Evolutionary conservation across 2,113 vertebrate genomes (phyloP).

Genomic region (Brienomyrus longianalis): DNA sequence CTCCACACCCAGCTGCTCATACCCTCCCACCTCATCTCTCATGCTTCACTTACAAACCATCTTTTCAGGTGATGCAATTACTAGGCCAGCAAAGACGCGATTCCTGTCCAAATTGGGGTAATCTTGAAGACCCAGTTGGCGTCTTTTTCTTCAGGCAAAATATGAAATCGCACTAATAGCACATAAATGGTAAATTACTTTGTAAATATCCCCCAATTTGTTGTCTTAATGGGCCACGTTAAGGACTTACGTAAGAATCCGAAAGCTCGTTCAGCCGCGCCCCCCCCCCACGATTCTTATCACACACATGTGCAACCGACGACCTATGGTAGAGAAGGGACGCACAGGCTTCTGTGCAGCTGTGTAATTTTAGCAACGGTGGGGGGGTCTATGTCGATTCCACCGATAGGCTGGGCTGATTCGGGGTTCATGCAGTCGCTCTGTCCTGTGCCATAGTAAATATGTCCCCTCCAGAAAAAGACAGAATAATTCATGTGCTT

Average conservation of each 20-base stretch:
- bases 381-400: background rate
- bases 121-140: conserved; percentile 34
- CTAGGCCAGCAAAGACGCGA: background rate
- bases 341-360: background rate
- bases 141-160: conserved; percentile 32
- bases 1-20: background rate
- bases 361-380: background rate
- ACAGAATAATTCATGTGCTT: background rate
- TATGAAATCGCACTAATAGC: conserved; percentile 50
- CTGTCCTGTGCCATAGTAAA: conserved; percentile 11
- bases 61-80: background rate
- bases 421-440: background rate
- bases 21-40: background rate
- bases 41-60: background rate
- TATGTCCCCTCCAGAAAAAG: background rate
- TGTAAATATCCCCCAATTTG: conserved; percentile 52
- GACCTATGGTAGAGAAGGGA: background rate
- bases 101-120: background rate
- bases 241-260: conserved; percentile 50
- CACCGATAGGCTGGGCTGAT: background rate
- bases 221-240: conserved; percentile 54
- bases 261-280: conserved; percentile 33
- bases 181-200: conserved; percentile 58
- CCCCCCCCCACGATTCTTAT: conserved; percentile 43
- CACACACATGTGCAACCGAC: conserved; percentile 43